Conservation (phyloP, 2,888 invertebrate genomes). For the Alentia gelatinosa region DNA sequence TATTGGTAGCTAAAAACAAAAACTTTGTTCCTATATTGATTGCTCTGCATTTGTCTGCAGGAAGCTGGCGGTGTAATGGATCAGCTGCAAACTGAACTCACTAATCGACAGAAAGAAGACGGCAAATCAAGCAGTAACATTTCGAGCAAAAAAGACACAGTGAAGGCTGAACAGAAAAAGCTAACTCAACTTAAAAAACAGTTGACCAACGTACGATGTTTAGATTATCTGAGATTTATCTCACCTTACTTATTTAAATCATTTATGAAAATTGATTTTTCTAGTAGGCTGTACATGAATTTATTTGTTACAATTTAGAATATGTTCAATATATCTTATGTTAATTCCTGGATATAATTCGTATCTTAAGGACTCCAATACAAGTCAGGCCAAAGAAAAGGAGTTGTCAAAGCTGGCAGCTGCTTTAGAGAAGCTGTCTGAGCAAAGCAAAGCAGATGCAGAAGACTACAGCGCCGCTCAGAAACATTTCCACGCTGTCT, state of each 20-base stretch:
- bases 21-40: not conserved
- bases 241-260: no score
- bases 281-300: no score
- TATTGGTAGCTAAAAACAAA: no score
- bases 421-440: slow-evolving; percentile 86
- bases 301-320: no score
- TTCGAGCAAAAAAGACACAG: slow-evolving; percentile 85
- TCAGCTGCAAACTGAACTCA: slow-evolving; percentile 85
- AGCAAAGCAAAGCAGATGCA: slow-evolving; percentile 86
- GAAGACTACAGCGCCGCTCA: slow-evolving; percentile 88
- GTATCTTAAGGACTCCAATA: slow-evolving; percentile 82
- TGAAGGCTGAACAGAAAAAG: slow-evolving; percentile 87
- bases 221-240: no score
- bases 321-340: no score
- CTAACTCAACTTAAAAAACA: slow-evolving; percentile 86
- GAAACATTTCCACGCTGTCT: slow-evolving; percentile 90
- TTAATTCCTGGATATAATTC: no score
- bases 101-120: slow-evolving; percentile 86
- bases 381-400: slow-evolving; percentile 84
- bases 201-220: slow-evolving; percentile 86
- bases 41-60: slow-evolving; percentile 78
- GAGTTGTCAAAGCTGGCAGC: slow-evolving; percentile 81
- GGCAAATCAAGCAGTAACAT: slow-evolving; percentile 85
- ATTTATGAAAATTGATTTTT: no score
- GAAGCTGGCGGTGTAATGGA: slow-evolving; percentile 86